A percentile compares a stretch with the other conserved stretches of the same genome.
Conservation (phyloP, 2,113 vertebrate genomes). For the Neopipo cinnamomea region DNA sequence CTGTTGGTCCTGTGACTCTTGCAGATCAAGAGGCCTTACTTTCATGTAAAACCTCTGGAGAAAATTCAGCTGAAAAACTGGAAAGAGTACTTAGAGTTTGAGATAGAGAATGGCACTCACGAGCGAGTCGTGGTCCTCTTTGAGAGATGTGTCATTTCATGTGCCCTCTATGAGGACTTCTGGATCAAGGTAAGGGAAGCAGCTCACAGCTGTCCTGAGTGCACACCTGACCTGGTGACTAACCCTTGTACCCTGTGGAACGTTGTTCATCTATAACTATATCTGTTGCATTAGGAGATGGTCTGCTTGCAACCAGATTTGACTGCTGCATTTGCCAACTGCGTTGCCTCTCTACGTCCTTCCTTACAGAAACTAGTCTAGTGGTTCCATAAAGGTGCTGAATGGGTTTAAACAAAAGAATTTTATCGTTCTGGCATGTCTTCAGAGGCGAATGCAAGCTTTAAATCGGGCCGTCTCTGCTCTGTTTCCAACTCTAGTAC, state of each 20-base stretch:
- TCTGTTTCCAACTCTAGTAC: slow-evolving; percentile 89
- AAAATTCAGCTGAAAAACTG: slow-evolving; percentile 98
- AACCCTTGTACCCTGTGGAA: slow-evolving; percentile 98
- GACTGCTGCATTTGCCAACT: slow-evolving; percentile 99
- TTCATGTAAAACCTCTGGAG: slow-evolving; percentile 97
- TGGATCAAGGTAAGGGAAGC: slow-evolving; percentile 93
- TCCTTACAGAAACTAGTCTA: slow-evolving; percentile 99
- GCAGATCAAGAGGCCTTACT: slow-evolving; percentile 97
- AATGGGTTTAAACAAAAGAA: slow-evolving; percentile 99
- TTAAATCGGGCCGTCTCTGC: slow-evolving; percentile 72
- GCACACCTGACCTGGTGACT: slow-evolving; percentile 91
- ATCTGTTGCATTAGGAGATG: slow-evolving; percentile 99
- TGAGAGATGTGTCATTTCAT: slow-evolving; percentile 98
- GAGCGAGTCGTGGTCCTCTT: slow-evolving; percentile 98
- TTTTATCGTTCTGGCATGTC: slow-evolving; percentile 98
- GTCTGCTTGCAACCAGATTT: slow-evolving; percentile 99
- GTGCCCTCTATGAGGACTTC: slow-evolving; percentile 99
- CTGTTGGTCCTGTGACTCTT: slow-evolving; percentile 38
- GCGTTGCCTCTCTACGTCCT: slow-evolving; percentile 99
- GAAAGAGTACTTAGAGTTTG: slow-evolving; percentile 99
- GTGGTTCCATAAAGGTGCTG: slow-evolving; percentile 99
- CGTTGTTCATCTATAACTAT: slow-evolving; percentile 99
- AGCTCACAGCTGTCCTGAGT: slow-evolving; percentile 61
- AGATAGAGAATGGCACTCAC: slow-evolving; percentile 96
- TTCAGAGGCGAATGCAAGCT: slow-evolving; percentile 76